Percentiles rank a stretch among this genome's conserved stretches.
Conservation (phyloP, 2,113 vertebrate species). For the Theropithecus gelada region DNA sequence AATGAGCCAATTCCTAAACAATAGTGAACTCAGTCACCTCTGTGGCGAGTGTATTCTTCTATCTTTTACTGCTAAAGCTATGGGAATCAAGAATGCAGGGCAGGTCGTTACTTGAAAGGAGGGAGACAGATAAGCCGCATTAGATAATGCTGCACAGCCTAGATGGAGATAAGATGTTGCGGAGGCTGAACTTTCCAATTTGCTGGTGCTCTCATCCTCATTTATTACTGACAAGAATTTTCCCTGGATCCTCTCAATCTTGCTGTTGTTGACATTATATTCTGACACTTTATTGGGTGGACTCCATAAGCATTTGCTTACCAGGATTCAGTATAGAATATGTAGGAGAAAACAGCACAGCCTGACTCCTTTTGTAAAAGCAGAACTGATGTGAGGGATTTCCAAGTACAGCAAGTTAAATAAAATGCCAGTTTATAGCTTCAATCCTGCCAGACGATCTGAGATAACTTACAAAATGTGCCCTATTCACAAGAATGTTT, state of each 20-base stretch:
- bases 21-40: background rate
- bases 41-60: background rate
- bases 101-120: background rate
- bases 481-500: constrained; percentile 28
- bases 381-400: constrained; percentile 77
- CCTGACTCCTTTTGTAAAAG: constrained; percentile 21
- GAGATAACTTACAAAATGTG: constrained; percentile 73
- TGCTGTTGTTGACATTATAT: background rate
- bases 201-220: background rate
- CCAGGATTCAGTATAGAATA: constrained; percentile 28
- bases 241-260: background rate
- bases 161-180: constrained; percentile 48
- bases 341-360: constrained; percentile 4
- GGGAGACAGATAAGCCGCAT: background rate
- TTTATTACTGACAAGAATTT: constrained; percentile 28
- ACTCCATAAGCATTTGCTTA: constrained; percentile 10
- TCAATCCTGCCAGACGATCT: constrained; percentile 80
- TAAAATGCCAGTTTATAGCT: constrained; percentile 79
- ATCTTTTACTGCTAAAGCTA: background rate
- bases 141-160: background rate
- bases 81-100: background rate
- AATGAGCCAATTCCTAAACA: constrained; percentile 16
- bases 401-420: constrained; percentile 79
- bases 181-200: constrained; percentile 2
- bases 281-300: constrained; percentile 25